These are phyloP conservation scores for Magallana gigas DNA, from an alignment of 1,140 invertebrate genomes.

Conservation along the genomic window DNA sequence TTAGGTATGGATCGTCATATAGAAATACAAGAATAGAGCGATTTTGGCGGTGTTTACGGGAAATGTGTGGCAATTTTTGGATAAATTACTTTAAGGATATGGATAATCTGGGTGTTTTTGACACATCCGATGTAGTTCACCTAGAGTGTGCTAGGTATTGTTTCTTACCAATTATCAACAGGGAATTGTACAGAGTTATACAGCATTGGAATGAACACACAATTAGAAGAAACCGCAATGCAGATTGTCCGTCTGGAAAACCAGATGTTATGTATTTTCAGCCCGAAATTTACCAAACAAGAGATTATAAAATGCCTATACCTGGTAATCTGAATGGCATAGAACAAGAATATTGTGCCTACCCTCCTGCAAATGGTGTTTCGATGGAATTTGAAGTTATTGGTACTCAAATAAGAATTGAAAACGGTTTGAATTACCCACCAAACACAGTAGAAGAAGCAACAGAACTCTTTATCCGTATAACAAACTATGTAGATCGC, in stretches of 20 bases:
- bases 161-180: slow-evolving; percentile 34
- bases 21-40: slow-evolving; percentile 48
- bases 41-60: slow-evolving; percentile 39
- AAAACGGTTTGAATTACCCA: background rate
- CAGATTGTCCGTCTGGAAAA: slow-evolving; percentile 25
- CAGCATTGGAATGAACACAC: slow-evolving; percentile 42
- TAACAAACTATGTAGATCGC: background rate
- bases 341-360: background rate
- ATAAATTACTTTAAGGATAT: slow-evolving; percentile 32
- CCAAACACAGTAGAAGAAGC: slow-evolving; percentile 9
- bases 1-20: slow-evolving; percentile 30
- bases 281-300: background rate
- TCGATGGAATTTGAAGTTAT: slow-evolving; percentile 7
- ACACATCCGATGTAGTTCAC: slow-evolving; percentile 37
- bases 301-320: slow-evolving; percentile 11
- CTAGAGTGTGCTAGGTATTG: slow-evolving; percentile 39
- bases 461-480: background rate
- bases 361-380: background rate
- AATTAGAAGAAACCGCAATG: background rate
- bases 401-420: background rate
- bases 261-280: slow-evolving; percentile 47
- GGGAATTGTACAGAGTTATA: background rate
- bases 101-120: background rate
- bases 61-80: background rate
- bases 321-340: background rate